Evolutionary conservation across 2,113 vertebrate genomes (phyloP).

Genomic region (Sceloporus tristichus): DNA sequence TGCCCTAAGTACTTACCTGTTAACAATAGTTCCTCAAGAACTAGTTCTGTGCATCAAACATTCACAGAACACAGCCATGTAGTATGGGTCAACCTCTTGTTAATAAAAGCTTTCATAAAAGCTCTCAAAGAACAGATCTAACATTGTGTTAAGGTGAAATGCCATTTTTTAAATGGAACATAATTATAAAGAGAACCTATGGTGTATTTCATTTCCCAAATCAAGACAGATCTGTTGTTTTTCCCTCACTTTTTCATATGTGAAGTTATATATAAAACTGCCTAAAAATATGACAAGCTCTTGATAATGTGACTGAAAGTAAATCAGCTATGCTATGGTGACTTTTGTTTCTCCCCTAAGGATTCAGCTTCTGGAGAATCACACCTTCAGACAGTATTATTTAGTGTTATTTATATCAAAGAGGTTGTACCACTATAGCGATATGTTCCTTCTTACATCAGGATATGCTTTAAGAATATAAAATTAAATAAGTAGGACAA

Average conservation of each 20-base stretch:
- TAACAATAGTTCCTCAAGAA: neutral
- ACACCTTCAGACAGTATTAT: neutral
- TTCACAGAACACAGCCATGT: conserved; percentile 1
- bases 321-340: neutral
- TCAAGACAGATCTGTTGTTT: too few species aligned
- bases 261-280: neutral
- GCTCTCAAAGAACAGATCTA: neutral
- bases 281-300: neutral
- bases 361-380: neutral
- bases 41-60: conserved; percentile 11
- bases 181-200: neutral
- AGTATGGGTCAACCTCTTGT: neutral
- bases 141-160: neutral
- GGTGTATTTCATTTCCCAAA: neutral
- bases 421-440: neutral
- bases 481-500: neutral
- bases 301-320: neutral
- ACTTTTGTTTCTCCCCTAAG: neutral
- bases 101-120: neutral
- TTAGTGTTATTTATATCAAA: neutral
- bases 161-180: neutral
- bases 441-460: neutral
- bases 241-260: neutral
- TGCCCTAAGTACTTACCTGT: conserved; percentile 2
- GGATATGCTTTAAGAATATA: neutral